Base-by-base conservation (phyloP, 2,888 invertebrate species). In the Apodemia mormo region DNA sequence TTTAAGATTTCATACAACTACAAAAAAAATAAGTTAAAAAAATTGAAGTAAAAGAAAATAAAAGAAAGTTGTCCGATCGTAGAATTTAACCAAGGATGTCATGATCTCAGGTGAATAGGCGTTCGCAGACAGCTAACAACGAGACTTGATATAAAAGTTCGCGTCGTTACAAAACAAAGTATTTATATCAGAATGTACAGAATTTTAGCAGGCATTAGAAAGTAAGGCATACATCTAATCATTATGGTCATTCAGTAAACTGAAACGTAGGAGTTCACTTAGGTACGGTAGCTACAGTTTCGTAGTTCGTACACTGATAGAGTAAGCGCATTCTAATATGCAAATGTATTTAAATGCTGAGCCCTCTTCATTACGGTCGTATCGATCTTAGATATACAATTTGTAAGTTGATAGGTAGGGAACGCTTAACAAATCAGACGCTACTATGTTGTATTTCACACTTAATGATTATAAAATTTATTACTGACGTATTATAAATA, bases 351-450 rank as follows among this genome's bases (percentile, higher is more conserved):
- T 92, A 93, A 93, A 93, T 93, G 88, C 85, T 89, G 87, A 92
- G 89, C 90, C 92, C 91, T 92, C 92, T 93, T 93, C 92, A 92
- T 92, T 93, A 92, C 92, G 85, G 81, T 83, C 83, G 88, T 89
- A 92, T 93, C 92, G 93, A 92, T 92, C 92, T 93, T 83, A 92
- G 92, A 91, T 92, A 92, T 86, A 91, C 91, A 92, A 92, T 92
- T 92, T 92, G 92, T 93, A 90, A 90, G 87, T 82, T 82, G 90
- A 92, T 92, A 92, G 88, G 87, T 86, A 82, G 82, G 84, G 82
- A 82, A 78, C 85, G 84, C 85, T 85, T 83, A 85, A 86, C 86
- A 85, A 89, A 88, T 89, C 86, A 85, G 80, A 84, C 81, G 81
- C 82, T 84, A 75, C 76, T 73, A 77, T 75, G 74, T 70, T 75